These are phyloP conservation scores for Ictalurus punctatus DNA, from an alignment of 2,113 vertebrate species.

Conservation along the genomic window DNA sequence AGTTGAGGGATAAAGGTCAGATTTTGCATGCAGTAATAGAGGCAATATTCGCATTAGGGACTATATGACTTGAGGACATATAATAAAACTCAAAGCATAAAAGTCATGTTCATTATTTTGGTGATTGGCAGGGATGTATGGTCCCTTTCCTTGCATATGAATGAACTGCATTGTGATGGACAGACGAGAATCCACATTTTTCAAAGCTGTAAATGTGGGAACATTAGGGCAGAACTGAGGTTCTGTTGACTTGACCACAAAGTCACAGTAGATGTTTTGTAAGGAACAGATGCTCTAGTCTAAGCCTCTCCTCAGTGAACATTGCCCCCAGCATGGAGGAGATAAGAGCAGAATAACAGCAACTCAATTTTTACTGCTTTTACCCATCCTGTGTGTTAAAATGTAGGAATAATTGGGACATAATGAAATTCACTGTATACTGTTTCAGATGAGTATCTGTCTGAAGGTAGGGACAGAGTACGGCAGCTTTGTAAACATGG, in stretches of 20 bases:
- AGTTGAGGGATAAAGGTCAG: slow-evolving; percentile 37
- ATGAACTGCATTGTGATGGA: slow-evolving; percentile 67
- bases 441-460: background rate
- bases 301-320: background rate
- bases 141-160: slow-evolving; percentile 71
- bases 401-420: background rate
- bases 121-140: slow-evolving; percentile 50
- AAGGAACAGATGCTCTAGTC: background rate
- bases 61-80: background rate
- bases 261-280: slow-evolving; percentile 4
- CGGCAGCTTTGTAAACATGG: slow-evolving; percentile 20
- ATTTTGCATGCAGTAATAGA: slow-evolving; percentile 67
- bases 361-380: slow-evolving; percentile 22
- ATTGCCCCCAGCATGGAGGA: background rate
- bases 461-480: background rate
- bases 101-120: slow-evolving; percentile 41
- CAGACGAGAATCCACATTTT: slow-evolving; percentile 57
- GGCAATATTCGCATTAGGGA: slow-evolving; percentile 22
- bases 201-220: slow-evolving; percentile 46
- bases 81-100: slow-evolving; percentile 20
- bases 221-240: background rate
- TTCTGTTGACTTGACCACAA: slow-evolving; percentile 14
- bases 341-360: slow-evolving; percentile 29
- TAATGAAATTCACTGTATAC: background rate
- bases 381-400: slow-evolving; percentile 6